phyloP scores from a whole-genome alignment of 2,888 invertebrate genomes.

The Serripes groenlandicus region DNA sequence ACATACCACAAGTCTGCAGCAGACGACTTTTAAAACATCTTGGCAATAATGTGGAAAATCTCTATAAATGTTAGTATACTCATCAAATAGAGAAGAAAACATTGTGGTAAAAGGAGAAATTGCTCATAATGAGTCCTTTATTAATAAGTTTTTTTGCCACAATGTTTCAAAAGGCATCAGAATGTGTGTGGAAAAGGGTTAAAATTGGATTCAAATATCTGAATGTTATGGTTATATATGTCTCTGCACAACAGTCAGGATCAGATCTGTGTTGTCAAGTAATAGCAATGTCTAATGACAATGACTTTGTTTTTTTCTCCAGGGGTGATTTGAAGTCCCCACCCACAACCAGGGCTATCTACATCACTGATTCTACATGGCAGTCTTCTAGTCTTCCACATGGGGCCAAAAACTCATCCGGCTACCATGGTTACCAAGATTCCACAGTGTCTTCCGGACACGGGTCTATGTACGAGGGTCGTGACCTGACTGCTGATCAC shows the following conservation, averaged over 20 bases:
- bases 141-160: not conserved
- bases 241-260: no score
- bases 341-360: constrained; percentile 53
- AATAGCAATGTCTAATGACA: no score
- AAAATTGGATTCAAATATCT: no score
- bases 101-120: not conserved
- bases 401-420: constrained; percentile 26
- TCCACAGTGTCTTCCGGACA: constrained; percentile 78
- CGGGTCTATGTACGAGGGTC: constrained; percentile 77
- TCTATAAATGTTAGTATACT: no score
- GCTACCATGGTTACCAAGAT: constrained; percentile 76
- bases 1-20: no score
- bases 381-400: constrained; percentile 67
- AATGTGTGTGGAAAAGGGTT: no score
- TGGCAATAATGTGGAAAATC: no score
- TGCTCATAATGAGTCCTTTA: not conserved
- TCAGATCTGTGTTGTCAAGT: no score
- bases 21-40: no score
- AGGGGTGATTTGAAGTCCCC: constrained; percentile 71
- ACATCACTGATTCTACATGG: constrained; percentile 63
- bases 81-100: no score
- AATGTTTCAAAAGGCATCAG: not conserved
- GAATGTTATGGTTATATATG: no score
- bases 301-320: not conserved
- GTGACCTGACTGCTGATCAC: constrained; percentile 60